Conservation (phyloP, 2,888 invertebrate species). For the Mantis religiosa region DNA sequence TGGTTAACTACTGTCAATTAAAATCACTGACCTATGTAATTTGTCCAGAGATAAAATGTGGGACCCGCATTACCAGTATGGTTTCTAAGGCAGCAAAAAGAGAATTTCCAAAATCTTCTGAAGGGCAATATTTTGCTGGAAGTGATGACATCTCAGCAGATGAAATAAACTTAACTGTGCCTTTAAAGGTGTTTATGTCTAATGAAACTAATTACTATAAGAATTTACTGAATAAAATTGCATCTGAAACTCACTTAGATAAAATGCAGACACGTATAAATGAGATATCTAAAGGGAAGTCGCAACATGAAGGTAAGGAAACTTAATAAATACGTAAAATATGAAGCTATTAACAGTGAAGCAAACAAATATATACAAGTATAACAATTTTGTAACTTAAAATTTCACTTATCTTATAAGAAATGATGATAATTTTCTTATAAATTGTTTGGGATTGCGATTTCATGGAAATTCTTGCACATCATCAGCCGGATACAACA, state of each 20-base stretch:
- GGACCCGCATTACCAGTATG: background rate
- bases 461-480: too few species aligned
- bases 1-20: background rate
- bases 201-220: background rate
- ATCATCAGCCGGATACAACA: too few species aligned
- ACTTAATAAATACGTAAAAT: too few species aligned
- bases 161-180: background rate
- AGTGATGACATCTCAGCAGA: background rate
- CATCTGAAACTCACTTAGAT: background rate
- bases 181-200: too few species aligned
- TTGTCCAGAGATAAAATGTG: constrained; percentile 16
- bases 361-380: too few species aligned
- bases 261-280: background rate
- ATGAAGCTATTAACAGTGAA: too few species aligned
- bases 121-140: background rate
- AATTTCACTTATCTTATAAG: too few species aligned
- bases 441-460: too few species aligned
- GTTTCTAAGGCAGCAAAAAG: background rate
- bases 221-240: background rate
- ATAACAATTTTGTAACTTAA: too few species aligned
- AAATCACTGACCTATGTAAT: background rate
- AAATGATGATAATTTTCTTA: too few species aligned
- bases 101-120: background rate
- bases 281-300: background rate
- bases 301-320: background rate